A percentile compares a stretch with the other conserved stretches of the same genome.
Evolutionary conservation across 2,113 vertebrate species (phyloP).

Genomic region (Saccopteryx bilineata): DNA sequence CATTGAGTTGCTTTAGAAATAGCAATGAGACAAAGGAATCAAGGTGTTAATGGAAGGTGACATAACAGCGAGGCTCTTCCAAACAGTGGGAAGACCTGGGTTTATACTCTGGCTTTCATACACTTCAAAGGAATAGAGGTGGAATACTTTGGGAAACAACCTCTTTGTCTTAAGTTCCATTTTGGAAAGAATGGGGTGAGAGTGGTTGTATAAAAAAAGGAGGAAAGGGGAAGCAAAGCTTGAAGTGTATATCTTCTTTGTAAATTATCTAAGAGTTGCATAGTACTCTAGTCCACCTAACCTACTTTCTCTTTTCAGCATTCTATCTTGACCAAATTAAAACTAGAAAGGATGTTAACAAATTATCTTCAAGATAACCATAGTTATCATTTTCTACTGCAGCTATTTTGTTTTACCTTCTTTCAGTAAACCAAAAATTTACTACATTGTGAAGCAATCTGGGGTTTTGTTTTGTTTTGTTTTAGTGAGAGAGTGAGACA

Average conservation of each 20-base stretch:
- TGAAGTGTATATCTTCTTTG: neutral
- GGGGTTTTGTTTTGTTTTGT: too few species aligned
- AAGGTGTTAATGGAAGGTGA: neutral
- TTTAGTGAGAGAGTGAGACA: too few species aligned
- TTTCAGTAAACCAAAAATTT: neutral
- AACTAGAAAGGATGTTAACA: neutral
- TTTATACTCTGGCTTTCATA: neutral
- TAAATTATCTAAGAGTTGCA: neutral
- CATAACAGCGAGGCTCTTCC: neutral
- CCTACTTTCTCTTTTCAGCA: neutral
- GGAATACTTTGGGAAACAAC: neutral
- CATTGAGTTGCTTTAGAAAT: neutral
- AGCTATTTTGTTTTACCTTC: neutral
- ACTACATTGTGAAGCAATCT: neutral
- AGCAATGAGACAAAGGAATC: neutral
- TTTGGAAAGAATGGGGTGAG: neutral
- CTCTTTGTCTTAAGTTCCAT: neutral
- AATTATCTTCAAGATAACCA: neutral
- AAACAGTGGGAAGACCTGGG: neutral
- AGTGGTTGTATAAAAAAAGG: neutral
- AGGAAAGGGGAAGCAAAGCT: neutral
- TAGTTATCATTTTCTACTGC: neutral
- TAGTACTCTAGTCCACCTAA: neutral
- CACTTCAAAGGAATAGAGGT: neutral
- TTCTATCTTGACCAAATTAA: neutral